Conservation (phyloP, 1,140 invertebrate genomes). For the Myzus persicae region DNA sequence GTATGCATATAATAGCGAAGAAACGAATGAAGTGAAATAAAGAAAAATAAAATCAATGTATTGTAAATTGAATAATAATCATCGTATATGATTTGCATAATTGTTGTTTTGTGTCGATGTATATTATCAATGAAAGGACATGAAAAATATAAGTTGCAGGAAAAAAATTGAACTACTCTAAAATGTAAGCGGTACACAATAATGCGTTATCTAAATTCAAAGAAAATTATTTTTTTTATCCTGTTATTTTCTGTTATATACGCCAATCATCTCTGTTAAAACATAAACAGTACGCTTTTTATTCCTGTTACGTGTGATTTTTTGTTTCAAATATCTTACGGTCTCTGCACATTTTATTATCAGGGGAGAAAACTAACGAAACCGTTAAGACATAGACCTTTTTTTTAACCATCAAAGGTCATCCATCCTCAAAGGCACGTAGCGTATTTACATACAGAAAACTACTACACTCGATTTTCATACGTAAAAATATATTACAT, state of each 20-base stretch:
- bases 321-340: slow-evolving; percentile 35
- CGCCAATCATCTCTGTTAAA: not conserved
- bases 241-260: not conserved
- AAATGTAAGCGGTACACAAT: not conserved
- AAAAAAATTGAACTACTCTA: not conserved
- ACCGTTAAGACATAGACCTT: not conserved
- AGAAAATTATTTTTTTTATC: not conserved
- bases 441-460: not conserved
- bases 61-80: not conserved
- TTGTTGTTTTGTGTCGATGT: not conserved
- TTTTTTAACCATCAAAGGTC: slow-evolving; percentile 19
- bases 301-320: slow-evolving; percentile 11
- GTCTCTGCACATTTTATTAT: not conserved
- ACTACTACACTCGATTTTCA: not conserved
- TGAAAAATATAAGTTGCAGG: not conserved
- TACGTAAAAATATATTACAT: not conserved
- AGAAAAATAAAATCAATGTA: not conserved
- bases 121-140: not conserved
- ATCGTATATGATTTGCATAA: not conserved
- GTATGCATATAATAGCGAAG: not conserved
- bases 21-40: not conserved
- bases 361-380: no score
- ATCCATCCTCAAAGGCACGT: not conserved
- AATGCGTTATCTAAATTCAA: not conserved
- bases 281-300: not conserved